phyloP scores from a whole-genome alignment of 2,797 vertebrate species.

The Urophycis tenuis region DNA sequence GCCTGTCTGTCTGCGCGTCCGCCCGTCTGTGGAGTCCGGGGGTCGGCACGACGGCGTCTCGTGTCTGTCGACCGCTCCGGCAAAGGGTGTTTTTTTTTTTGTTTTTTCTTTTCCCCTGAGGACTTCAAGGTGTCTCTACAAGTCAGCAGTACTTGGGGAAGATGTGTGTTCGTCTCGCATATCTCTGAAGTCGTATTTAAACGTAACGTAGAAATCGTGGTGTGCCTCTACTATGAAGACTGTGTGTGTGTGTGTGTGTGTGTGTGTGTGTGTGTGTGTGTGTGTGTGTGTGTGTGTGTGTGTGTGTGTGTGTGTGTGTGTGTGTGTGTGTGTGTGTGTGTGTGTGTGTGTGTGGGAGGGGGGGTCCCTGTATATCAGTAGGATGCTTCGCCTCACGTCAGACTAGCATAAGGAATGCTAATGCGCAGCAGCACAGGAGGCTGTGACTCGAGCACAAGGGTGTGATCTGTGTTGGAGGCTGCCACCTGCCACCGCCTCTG shows the following conservation, averaged over 20 bases:
- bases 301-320: slow-evolving; percentile 1
- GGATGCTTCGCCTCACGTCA: slow-evolving; percentile 29
- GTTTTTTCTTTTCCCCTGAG: no score
- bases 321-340: no score
- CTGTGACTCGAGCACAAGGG: slow-evolving; percentile 59
- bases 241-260: neutral
- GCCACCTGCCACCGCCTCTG: slow-evolving; percentile 64
- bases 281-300: neutral
- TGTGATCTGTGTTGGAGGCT: slow-evolving; percentile 60
- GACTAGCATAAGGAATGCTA: slow-evolving; percentile 58
- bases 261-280: neutral
- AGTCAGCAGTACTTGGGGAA: no score
- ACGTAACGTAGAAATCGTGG: no score
- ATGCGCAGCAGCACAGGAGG: slow-evolving; percentile 46
- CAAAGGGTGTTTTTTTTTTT: no score
- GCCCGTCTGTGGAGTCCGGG: no score
- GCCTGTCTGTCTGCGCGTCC: no score
- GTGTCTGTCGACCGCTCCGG: neutral
- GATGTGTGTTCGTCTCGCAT: no score
- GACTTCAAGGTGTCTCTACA: no score
- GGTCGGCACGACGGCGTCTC: neutral
- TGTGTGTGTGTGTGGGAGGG: slow-evolving; percentile 22
- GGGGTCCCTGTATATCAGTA: slow-evolving; percentile 35
- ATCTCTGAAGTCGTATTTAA: no score
- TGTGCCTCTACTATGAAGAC: no score